Evolutionary conservation across 30 jellyfish, hydroid and myxozoan species (phyloP).

Genomic region (Turritopsis rubra): DNA sequence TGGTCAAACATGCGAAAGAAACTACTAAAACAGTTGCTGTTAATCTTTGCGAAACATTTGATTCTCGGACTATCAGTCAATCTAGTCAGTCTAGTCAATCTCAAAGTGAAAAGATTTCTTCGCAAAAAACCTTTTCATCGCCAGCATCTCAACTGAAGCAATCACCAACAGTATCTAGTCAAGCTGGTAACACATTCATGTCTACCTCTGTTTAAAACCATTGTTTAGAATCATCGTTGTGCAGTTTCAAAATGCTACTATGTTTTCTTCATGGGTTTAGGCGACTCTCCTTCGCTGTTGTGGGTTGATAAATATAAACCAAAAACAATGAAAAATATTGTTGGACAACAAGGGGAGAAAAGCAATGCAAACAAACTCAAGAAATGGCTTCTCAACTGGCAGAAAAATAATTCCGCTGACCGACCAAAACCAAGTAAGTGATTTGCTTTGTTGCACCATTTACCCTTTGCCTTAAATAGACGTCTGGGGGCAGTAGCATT

Average conservation of each 20-base stretch:
- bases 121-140: neutral
- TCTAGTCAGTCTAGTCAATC: neutral
- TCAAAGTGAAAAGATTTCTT: neutral
- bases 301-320: slow-evolving; percentile 99
- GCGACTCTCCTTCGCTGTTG: slow-evolving; percentile 27
- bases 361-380: slow-evolving; percentile 88
- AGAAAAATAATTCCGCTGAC: slow-evolving; percentile 44
- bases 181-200: neutral
- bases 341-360: slow-evolving; percentile 98
- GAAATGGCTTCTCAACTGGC: slow-evolving; percentile 89
- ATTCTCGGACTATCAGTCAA: neutral
- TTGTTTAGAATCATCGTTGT: too few species aligned
- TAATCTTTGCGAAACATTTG: neutral
- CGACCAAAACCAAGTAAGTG: slow-evolving; percentile 49
- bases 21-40: too few species aligned
- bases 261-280: neutral
- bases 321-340: slow-evolving; percentile 52
- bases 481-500: too few species aligned
- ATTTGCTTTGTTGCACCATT: too few species aligned
- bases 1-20: too few species aligned
- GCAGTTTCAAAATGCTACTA: neutral
- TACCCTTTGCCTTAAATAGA: too few species aligned
- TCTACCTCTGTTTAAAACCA: too few species aligned
- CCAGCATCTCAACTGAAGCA: neutral
- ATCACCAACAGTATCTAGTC: slow-evolving; percentile 5